A percentile compares a stretch with the other conserved stretches of the same genome.
Evolutionary conservation across 2,113 vertebrate genomes (phyloP).

Genomic region (Menura novaehollandiae): DNA sequence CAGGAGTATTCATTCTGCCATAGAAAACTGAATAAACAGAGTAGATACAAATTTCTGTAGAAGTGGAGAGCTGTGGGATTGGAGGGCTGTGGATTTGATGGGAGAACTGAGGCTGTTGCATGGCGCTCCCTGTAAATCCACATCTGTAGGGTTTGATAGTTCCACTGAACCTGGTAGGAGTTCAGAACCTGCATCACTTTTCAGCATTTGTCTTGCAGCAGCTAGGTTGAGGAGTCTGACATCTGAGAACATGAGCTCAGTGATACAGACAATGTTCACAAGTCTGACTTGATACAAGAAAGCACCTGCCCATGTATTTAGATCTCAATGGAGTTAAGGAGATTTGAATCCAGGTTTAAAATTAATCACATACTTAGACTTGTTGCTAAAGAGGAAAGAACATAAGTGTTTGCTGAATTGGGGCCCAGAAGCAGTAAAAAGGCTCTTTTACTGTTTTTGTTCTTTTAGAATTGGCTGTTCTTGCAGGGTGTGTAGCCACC

Average conservation of each 20-base stretch:
- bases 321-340: neutral
- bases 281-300: neutral
- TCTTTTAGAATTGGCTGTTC: neutral
- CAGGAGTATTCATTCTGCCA: neutral
- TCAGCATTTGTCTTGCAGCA: neutral
- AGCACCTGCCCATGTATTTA: neutral
- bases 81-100: neutral
- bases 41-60: neutral
- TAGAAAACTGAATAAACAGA: neutral
- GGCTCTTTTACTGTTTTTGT: neutral
- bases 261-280: neutral
- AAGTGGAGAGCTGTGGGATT: neutral
- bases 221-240: neutral
- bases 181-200: neutral
- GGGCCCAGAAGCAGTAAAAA: neutral
- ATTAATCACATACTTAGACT: neutral
- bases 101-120: neutral
- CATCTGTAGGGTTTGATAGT: neutral
- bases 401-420: neutral
- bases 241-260: neutral
- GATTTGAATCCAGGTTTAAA: neutral
- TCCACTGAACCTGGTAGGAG: neutral
- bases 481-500: neutral
- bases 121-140: neutral
- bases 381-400: neutral